Conservation (phyloP, 2,113 vertebrate species). For the Mystacornis crossleyi region DNA sequence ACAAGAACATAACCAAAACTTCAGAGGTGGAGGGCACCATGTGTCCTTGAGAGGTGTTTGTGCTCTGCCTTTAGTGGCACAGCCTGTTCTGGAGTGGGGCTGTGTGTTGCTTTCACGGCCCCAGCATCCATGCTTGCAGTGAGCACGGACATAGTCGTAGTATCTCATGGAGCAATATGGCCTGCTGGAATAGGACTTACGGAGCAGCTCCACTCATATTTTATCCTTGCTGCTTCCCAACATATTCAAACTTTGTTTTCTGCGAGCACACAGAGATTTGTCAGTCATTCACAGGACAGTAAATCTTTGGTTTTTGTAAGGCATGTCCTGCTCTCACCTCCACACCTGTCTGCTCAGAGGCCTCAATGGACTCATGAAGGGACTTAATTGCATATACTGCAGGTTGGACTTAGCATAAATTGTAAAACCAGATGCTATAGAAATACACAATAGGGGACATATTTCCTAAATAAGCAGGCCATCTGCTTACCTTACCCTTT, state of each 20-base stretch:
- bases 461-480: background rate
- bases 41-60: background rate
- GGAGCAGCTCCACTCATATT: background rate
- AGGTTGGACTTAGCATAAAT: background rate
- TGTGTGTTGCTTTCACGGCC: accelerated
- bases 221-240: background rate
- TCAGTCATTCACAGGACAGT: background rate
- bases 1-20: background rate
- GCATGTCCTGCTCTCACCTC: background rate
- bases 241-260: background rate
- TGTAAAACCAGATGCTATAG: background rate
- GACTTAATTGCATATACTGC: background rate
- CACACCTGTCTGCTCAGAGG: background rate
- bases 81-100: background rate
- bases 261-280: background rate
- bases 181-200: background rate
- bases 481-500: background rate
- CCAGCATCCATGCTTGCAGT: background rate
- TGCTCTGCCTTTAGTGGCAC: background rate
- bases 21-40: background rate
- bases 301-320: background rate
- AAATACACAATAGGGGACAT: background rate
- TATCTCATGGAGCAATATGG: accelerated
- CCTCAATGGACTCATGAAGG: background rate
- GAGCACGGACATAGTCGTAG: accelerated